Conservation (phyloP, 2,113 vertebrate genomes). For the Leptobrachium leishanense region DNA sequence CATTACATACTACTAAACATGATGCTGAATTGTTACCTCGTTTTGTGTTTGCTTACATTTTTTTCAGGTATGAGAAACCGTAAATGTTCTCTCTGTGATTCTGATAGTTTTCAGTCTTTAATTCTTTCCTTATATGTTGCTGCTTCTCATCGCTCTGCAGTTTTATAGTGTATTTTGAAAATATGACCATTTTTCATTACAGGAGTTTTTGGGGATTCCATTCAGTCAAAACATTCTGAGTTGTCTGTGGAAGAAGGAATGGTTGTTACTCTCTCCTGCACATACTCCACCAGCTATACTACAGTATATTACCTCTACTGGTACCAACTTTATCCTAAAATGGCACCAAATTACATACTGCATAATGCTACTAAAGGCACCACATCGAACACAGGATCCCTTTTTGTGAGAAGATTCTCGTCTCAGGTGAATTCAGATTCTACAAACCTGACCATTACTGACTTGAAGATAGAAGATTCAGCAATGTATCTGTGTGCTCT, state of each 20-base stretch:
- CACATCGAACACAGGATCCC: too few species aligned
- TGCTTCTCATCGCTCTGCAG: too few species aligned
- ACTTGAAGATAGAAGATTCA: conserved; percentile 5
- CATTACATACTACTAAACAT: too few species aligned
- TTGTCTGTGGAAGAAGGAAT: neutral
- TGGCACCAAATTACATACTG: neutral
- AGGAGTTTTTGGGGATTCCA: neutral
- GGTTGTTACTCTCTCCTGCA: neutral
- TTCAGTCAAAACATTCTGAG: neutral
- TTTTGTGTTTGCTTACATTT: too few species aligned
- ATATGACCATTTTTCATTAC: too few species aligned
- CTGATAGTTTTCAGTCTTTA: too few species aligned
- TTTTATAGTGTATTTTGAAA: too few species aligned
- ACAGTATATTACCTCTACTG: neutral
- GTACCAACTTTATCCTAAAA: neutral
- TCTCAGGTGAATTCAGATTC: neutral
- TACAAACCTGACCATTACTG: conserved; percentile 13
- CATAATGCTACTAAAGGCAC: neutral
- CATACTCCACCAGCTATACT: neutral
- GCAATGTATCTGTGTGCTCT: conserved; percentile 8
- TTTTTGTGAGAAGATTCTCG: neutral
- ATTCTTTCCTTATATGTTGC: too few species aligned
- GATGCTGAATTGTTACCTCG: too few species aligned
- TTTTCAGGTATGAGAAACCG: too few species aligned
- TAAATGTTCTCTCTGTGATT: too few species aligned